Percentiles rank a stretch among this genome's conserved stretches.
phyloP scores from a whole-genome alignment of 2,888 invertebrate genomes.

The Dioctria rufipes region DNA sequence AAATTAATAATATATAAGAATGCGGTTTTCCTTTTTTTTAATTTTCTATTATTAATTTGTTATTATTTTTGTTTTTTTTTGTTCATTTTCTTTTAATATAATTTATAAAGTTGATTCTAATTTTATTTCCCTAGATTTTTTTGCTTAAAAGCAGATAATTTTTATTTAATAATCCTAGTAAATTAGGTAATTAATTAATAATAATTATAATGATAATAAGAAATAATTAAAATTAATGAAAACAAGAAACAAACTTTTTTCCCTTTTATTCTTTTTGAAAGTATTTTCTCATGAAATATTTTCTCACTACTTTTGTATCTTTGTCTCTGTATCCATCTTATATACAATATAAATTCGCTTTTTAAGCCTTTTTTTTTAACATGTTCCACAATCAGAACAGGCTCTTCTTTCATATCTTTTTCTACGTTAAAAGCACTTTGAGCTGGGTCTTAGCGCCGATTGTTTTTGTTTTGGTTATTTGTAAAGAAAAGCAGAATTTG shows the following conservation, averaged over 20 bases:
- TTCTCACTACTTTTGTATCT: constrained; percentile 41
- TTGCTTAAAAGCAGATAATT: constrained; percentile 62
- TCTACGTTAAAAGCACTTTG: constrained; percentile 49
- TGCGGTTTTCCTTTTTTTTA: constrained; percentile 37
- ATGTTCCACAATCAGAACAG: constrained; percentile 30
- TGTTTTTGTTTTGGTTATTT: constrained; percentile 10
- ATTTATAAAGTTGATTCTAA: constrained; percentile 54
- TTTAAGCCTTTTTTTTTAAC: constrained; percentile 46
- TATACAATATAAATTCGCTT: constrained; percentile 56
- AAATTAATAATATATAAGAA: constrained; percentile 42
- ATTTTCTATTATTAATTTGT: constrained; percentile 47
- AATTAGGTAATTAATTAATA: constrained; percentile 5
- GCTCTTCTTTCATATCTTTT: neutral
- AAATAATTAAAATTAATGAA: neutral
- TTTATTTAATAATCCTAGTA: constrained; percentile 46
- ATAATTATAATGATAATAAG: constrained; percentile 41
- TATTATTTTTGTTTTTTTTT: neutral
- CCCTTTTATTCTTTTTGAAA: neutral
- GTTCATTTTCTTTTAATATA: constrained; percentile 24
- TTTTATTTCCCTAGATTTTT: constrained; percentile 56
- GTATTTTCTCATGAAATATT: constrained; percentile 24
- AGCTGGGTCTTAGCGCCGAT: constrained; percentile 40
- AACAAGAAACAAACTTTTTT: constrained; percentile 5
- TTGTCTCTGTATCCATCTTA: constrained; percentile 14
- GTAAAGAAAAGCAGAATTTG: too few relatives aligned